A percentile compares a stretch with the other conserved stretches of the same genome.
Evolutionary conservation across 2,888 invertebrate genomes (phyloP).

Genomic region (Polyommatus icarus): DNA sequence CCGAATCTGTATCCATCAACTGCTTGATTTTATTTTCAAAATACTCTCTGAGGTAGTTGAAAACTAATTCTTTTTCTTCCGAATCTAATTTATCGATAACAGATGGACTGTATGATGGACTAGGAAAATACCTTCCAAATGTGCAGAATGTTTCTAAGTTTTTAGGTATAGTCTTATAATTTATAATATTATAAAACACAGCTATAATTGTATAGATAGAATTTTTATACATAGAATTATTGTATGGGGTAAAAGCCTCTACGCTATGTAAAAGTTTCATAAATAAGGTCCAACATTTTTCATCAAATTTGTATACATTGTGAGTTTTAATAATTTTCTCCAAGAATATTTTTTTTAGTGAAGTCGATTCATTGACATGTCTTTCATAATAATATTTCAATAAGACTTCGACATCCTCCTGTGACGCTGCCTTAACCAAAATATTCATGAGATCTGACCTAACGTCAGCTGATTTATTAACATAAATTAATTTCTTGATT

Average conservation of each 20-base stretch:
- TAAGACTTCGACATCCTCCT: slow-evolving; percentile 48
- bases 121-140: slow-evolving; percentile 36
- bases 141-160: slow-evolving; percentile 41
- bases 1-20: slow-evolving; percentile 41
- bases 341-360: slow-evolving; percentile 50
- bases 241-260: slow-evolving; percentile 48
- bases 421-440: slow-evolving; percentile 51
- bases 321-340: slow-evolving; percentile 45
- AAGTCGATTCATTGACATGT: slow-evolving; percentile 53
- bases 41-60: slow-evolving; percentile 45
- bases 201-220: slow-evolving; percentile 44
- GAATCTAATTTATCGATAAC: slow-evolving; percentile 39
- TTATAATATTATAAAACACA: slow-evolving; percentile 51
- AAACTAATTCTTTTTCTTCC: slow-evolving; percentile 44
- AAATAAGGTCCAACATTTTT: slow-evolving; percentile 54
- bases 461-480: slow-evolving; percentile 45
- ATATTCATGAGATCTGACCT: slow-evolving; percentile 49
- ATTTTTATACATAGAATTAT: slow-evolving; percentile 44
- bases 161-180: slow-evolving; percentile 48
- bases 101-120: no score
- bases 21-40: slow-evolving; percentile 45
- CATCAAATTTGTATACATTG: slow-evolving; percentile 52
- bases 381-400: slow-evolving; percentile 56
- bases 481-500: slow-evolving; percentile 50
- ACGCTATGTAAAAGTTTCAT: slow-evolving; percentile 55